Evolutionary conservation across 2,797 vertebrate species (phyloP).

Genomic region (Anguilla obscura): DNA sequence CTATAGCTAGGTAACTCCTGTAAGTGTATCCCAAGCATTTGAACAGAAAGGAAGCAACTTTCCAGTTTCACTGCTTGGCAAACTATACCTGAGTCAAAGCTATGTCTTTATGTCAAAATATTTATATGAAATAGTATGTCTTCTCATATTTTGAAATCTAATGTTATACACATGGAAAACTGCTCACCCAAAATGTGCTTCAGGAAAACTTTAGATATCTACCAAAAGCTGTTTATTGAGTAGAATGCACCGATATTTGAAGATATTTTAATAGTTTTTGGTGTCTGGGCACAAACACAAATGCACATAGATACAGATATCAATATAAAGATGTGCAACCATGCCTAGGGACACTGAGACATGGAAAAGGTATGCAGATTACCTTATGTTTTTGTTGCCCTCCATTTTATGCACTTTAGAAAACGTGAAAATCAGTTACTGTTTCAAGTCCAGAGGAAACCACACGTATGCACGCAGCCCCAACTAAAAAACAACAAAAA

Average conservation of each 20-base stretch:
- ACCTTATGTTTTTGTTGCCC: neutral
- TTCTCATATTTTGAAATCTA: neutral
- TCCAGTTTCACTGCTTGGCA: neutral
- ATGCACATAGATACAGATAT: neutral
- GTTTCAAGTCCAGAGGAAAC: conserved; percentile 26
- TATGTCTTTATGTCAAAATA: neutral
- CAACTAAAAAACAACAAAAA: conserved; percentile 7
- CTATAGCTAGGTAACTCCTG: neutral
- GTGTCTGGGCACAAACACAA: neutral
- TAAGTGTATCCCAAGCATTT: neutral
- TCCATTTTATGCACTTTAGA: neutral
- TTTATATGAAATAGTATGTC: neutral
- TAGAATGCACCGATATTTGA: no score
- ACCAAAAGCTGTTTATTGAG: neutral
- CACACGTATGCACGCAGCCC: neutral
- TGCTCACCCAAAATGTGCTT: neutral
- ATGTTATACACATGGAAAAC: neutral
- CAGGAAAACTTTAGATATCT: neutral
- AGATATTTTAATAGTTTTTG: no score
- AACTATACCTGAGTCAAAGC: neutral
- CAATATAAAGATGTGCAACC: neutral
- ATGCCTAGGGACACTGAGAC: neutral
- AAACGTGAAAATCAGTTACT: conserved; percentile 23
- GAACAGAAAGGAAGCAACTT: neutral
- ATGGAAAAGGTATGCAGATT: neutral